phyloP scores from a whole-genome alignment of 2,797 vertebrate species.

The Gallinago stenura region DNA sequence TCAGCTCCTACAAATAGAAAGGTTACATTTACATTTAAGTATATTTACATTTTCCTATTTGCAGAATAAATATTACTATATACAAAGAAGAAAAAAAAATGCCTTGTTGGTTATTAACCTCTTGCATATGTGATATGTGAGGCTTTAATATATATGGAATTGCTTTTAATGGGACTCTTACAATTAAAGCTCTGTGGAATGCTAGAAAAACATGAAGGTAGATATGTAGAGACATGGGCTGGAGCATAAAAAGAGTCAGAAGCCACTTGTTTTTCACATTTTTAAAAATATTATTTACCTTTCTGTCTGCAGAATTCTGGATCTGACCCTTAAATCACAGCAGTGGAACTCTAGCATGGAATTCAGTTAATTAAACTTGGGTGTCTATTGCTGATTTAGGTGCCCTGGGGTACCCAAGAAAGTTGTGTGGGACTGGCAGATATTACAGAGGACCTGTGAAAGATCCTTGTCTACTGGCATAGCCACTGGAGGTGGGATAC shows the following conservation, averaged over 20 bases:
- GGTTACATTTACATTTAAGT: constrained; percentile 75
- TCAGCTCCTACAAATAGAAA: constrained; percentile 59
- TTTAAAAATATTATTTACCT: neutral
- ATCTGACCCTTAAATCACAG: neutral
- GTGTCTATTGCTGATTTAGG: neutral
- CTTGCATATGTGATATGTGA: neutral
- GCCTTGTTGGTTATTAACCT: neutral
- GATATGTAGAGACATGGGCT: neutral
- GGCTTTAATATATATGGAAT: neutral
- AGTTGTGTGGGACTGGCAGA: neutral
- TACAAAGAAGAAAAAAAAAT: neutral
- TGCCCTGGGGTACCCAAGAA: neutral
- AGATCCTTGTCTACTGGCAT: neutral
- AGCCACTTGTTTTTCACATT: neutral
- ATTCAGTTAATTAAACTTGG: neutral
- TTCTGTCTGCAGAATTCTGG: neutral
- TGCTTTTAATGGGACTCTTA: neutral
- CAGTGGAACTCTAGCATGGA: neutral
- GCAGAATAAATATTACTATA: neutral
- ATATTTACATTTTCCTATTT: constrained; percentile 56
- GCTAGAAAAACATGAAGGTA: neutral
- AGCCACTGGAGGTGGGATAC: neutral
- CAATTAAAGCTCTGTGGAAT: neutral
- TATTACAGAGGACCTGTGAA: neutral
- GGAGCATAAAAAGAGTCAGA: neutral